phyloP scores from a whole-genome alignment of 23 tunicate species.

The Corella eumyota region DNA sequence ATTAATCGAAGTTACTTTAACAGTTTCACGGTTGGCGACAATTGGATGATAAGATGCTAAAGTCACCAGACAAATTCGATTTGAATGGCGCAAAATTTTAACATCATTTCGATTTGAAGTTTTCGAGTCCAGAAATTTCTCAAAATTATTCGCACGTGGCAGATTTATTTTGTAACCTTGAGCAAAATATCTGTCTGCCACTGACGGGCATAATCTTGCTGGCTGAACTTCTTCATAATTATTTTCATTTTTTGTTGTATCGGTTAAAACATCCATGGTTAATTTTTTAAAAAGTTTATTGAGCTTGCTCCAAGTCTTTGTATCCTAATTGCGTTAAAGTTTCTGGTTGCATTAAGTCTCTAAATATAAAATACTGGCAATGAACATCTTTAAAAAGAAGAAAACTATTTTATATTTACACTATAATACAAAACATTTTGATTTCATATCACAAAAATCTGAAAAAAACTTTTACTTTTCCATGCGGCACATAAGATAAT shows the following conservation, averaged over 20 bases:
- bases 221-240: no score
- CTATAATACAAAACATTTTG: no score
- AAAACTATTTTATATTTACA: no score
- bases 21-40: neutral
- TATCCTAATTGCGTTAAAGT: conserved; percentile 38
- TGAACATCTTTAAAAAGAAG: no score
- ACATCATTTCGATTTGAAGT: conserved; percentile 54
- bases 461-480: conserved; percentile 19
- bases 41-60: conserved; percentile 76
- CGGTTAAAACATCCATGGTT: no score
- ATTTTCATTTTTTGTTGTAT: no score
- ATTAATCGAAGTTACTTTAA: conserved; percentile 15
- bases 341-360: conserved; percentile 71
- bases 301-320: conserved; percentile 18
- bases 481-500: conserved; percentile 77
- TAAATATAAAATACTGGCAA: conserved; percentile 3
- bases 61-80: conserved; percentile 60
- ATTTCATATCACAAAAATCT: neutral
- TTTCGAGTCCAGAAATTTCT: neutral
- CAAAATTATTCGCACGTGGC: conserved; percentile 22
- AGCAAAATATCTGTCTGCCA: conserved; percentile 63
- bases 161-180: conserved; percentile 51
- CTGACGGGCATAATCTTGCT: conserved; percentile 24
- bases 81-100: conserved; percentile 61
- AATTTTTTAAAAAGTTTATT: no score